Base-by-base conservation (phyloP, 2,888 invertebrate species). In the Agrilus cyanescens region DNA sequence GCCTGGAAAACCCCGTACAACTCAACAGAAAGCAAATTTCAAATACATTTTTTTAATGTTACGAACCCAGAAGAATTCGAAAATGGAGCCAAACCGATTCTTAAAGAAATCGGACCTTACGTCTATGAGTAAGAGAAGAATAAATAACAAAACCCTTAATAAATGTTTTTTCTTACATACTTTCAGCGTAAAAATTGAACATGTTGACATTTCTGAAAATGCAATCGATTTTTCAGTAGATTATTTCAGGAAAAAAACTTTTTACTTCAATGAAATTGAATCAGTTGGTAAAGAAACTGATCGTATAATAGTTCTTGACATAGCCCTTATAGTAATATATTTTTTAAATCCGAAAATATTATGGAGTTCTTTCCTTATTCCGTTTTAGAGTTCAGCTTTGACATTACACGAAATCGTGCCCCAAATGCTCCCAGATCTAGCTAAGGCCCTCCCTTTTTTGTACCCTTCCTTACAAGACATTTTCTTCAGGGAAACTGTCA, bases 71-170 rank as follows among this genome's bases (percentile, higher is more conserved):
- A 73, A 0, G 75, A 71, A 1, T 66, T 79, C 3, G 68, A 65
- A 49, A 50, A 53, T 0, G 79, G 79, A 1, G 66, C 56, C 18
- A 71, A 68, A 20, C 80, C 80, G 0, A 62, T 62, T 12, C 53
- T 80, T 1, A 52, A 61, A n/a, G 77, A 81, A 61, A 59, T 72
- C 5, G 80, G 80, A 15, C 80, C 80, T 12, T 79, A 71, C 53
- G 71, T 76, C 40, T 81, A 79, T 50, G 69, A 74, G 79, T 79
- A 66, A 68, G 72, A 63, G 43, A 33, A 36, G 34, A 20, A 20
- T 18, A 12, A 32, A 33, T 29, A 29, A 14, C 25, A 15, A 36
- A 35, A 35, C 4, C 4, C 57, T 70, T 57, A 68, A 73, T 59
- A 68, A 72, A 0, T 53, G 61, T 25, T 10, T 25, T 10, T n/a